Evolutionary conservation across 2,113 vertebrate species (phyloP).

Genomic region (Poeciliopsis retropinna): DNA sequence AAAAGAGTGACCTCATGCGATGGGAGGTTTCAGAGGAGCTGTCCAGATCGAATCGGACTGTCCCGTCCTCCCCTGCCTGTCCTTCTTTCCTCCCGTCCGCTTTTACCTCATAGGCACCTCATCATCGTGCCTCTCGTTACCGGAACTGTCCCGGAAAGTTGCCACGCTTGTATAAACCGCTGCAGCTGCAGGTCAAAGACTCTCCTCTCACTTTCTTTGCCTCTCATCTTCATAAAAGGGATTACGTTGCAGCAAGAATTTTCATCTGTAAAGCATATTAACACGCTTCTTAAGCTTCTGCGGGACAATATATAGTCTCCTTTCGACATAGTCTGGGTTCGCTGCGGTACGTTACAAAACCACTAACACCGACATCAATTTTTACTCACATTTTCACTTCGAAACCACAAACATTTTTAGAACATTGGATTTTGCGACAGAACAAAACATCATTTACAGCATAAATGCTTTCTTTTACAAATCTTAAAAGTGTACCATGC

Average conservation of each 20-base stretch:
- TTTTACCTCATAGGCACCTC: conserved; percentile 67
- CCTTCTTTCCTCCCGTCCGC: conserved; percentile 30
- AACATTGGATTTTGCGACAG: background rate
- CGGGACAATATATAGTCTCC: conserved; percentile 45
- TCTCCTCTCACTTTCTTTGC: conserved; percentile 6
- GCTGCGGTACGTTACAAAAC: background rate
- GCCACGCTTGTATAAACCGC: conserved; percentile 33
- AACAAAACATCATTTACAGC: too few relatives aligned
- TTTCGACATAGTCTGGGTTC: conserved; percentile 24
- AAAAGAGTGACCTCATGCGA: conserved; percentile 50
- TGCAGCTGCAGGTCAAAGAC: conserved; percentile 38
- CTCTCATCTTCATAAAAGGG: conserved; percentile 25
- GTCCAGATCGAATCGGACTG: conserved; percentile 40
- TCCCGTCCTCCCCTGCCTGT: conserved; percentile 50
- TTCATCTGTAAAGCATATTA: conserved; percentile 65
- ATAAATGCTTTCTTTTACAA: background rate
- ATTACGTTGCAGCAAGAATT: conserved; percentile 50
- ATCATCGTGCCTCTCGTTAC: conserved; percentile 51
- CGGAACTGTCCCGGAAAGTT: conserved; percentile 19
- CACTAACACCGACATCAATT: background rate
- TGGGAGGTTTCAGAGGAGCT: conserved; percentile 34
- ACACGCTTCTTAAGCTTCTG: conserved; percentile 43
- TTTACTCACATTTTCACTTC: background rate
- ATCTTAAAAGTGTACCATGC: background rate
- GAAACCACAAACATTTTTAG: too few relatives aligned